Evolutionary conservation across 2,888 invertebrate genomes (phyloP).

Genomic region (Scaptomyza polygonia): DNA sequence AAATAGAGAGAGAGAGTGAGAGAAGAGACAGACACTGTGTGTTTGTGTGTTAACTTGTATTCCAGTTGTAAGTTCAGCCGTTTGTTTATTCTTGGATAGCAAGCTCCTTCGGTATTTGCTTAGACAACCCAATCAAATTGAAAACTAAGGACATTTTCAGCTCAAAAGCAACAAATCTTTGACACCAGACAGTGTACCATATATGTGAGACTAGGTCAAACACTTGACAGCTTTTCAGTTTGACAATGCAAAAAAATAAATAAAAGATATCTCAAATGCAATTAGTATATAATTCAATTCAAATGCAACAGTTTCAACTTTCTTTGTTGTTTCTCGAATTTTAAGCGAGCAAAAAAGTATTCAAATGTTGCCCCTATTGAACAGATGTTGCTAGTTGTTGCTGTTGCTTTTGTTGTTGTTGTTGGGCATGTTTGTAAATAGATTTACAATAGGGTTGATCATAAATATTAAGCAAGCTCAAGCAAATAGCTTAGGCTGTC

Average conservation of each 20-base stretch:
- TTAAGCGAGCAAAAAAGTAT: background rate
- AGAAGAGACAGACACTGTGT: slow-evolving; percentile 7
- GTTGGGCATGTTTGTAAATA: slow-evolving; percentile 55
- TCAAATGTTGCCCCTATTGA: background rate
- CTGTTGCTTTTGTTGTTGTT: slow-evolving; percentile 7
- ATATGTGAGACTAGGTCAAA: slow-evolving; percentile 1
- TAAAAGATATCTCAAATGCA: background rate
- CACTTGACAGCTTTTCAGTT: background rate
- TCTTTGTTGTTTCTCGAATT: slow-evolving; percentile 11
- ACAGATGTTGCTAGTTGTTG: background rate
- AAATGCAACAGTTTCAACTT: slow-evolving; percentile 2
- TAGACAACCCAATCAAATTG: slow-evolving; percentile 72
- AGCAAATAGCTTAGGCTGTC: slow-evolving; percentile 38
- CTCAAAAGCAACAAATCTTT: slow-evolving; percentile 51
- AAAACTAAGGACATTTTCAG: slow-evolving; percentile 65
- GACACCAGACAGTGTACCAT: background rate
- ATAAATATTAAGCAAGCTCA: slow-evolving; percentile 67
- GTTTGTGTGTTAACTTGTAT: slow-evolving; percentile 15
- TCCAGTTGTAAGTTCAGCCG: slow-evolving; percentile 53
- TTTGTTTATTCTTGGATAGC: slow-evolving; percentile 66
- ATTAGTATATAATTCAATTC: slow-evolving; percentile 16
- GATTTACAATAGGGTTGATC: slow-evolving; percentile 70
- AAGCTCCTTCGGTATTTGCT: slow-evolving; percentile 68
- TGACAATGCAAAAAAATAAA: background rate
- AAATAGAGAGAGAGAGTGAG: background rate